Evolutionary conservation across 2,113 vertebrate species (phyloP).

Genomic region (Phalacrocorax pelagicus): DNA sequence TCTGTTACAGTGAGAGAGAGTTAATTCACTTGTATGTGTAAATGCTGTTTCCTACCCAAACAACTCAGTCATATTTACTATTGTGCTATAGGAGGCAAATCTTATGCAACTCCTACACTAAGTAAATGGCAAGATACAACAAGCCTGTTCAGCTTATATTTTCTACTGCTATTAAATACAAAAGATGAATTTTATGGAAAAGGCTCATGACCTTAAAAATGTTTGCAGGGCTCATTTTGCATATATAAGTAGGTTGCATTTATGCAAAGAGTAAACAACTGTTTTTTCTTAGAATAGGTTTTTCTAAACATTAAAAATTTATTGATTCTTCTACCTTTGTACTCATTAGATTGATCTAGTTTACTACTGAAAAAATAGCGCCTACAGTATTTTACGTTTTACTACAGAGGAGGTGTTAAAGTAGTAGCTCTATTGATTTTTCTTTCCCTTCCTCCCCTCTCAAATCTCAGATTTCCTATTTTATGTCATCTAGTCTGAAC

Average conservation of each 20-base stretch:
- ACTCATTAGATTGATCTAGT: background rate
- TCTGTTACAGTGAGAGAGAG: background rate
- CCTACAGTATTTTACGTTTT: conserved; percentile 1
- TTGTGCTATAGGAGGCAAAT: background rate
- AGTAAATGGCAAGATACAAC: background rate
- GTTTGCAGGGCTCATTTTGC: background rate
- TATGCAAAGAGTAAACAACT: background rate
- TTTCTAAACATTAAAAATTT: background rate
- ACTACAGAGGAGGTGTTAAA: background rate
- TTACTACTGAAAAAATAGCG: background rate
- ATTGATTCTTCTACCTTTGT: background rate
- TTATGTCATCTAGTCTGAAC: conserved; percentile 45
- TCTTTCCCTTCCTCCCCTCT: background rate
- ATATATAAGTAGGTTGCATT: background rate
- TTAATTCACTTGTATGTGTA: background rate
- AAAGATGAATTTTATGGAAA: background rate
- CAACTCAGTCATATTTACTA: background rate
- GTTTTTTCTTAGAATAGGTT: background rate
- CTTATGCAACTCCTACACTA: background rate
- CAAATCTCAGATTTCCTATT: conserved; percentile 10
- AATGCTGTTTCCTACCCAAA: background rate
- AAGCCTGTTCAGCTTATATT: background rate
- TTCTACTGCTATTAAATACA: background rate
- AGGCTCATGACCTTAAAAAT: background rate
- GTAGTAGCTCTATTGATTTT: background rate